These are phyloP conservation scores for Sebastolobus alascanus DNA, from an alignment of 2,797 vertebrate genomes.

Conservation along the genomic window DNA sequence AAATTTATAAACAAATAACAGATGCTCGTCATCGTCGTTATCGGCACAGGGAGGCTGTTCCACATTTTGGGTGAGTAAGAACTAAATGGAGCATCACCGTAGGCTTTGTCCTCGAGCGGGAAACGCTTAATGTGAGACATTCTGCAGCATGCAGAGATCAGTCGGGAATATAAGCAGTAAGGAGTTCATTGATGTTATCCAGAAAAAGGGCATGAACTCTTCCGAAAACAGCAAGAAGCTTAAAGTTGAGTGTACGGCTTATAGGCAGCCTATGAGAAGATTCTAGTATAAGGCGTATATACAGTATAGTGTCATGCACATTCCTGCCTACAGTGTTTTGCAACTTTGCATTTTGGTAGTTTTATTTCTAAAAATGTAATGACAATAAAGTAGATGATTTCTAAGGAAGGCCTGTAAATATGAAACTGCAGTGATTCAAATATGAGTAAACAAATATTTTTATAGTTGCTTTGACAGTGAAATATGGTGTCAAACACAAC, in stretches of 20 bases:
- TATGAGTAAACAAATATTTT: neutral
- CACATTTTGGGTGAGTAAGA: slow-evolving; percentile 13
- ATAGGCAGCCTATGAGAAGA: neutral
- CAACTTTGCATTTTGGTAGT: slow-evolving; percentile 1
- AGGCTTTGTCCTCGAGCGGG: slow-evolving; percentile 13
- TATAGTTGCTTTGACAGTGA: neutral
- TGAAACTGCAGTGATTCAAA: neutral
- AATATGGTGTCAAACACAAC: neutral
- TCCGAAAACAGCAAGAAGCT: slow-evolving; percentile 1
- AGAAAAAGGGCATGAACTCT: slow-evolving; percentile 10
- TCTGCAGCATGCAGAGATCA: slow-evolving; percentile 9
- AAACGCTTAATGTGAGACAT: slow-evolving; percentile 13
- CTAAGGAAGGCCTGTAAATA: neutral
- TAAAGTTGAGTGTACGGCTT: neutral
- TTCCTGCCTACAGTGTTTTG: neutral
- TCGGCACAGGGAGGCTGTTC: neutral
- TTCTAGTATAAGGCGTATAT: neutral
- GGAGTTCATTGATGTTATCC: slow-evolving; percentile 8
- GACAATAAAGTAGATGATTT: neutral
- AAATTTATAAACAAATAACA: slow-evolving; percentile 6
- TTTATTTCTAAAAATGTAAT: neutral
- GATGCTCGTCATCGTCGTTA: neutral
- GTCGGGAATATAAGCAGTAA: slow-evolving; percentile 4
- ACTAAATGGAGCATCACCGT: slow-evolving; percentile 23
- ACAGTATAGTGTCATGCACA: neutral